phyloP scores from a whole-genome alignment of 2,888 invertebrate genomes.

The Spodoptera exigua region DNA sequence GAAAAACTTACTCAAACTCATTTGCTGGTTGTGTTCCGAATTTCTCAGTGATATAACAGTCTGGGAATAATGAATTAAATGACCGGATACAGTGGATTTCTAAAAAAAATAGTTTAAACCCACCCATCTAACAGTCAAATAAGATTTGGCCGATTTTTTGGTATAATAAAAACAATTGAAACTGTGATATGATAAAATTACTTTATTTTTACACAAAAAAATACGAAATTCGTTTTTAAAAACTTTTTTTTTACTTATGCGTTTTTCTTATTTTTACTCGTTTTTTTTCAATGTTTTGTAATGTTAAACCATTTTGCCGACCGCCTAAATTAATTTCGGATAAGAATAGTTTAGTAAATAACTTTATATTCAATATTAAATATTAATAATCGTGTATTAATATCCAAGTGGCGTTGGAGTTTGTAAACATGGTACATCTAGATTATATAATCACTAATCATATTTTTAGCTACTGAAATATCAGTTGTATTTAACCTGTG shows the following conservation, averaged over 20 bases:
- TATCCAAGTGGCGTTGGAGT: slow-evolving; percentile 39
- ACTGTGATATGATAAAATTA: slow-evolving; percentile 51
- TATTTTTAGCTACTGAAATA: too few relatives aligned
- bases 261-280: slow-evolving; percentile 54
- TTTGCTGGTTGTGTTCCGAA: too few relatives aligned
- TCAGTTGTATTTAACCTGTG: slow-evolving; percentile 6
- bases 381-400: slow-evolving; percentile 35
- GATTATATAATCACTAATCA: too few relatives aligned
- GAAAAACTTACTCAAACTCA: too few relatives aligned
- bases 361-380: slow-evolving; percentile 27
- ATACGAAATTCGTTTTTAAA: not conserved
- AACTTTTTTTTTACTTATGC: too few relatives aligned
- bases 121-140: too few relatives aligned
- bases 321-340: slow-evolving; percentile 43
- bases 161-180: not conserved
- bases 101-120: too few relatives aligned
- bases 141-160: too few relatives aligned
- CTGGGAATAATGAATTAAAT: too few relatives aligned
- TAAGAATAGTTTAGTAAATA: slow-evolving; percentile 5
- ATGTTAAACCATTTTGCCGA: slow-evolving; percentile 45
- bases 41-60: too few relatives aligned
- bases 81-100: too few relatives aligned
- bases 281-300: slow-evolving; percentile 33
- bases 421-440: too few relatives aligned
- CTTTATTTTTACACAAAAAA: slow-evolving; percentile 17